phyloP scores from a whole-genome alignment of 2,113 vertebrate species.

The Phalacrocorax pelagicus region DNA sequence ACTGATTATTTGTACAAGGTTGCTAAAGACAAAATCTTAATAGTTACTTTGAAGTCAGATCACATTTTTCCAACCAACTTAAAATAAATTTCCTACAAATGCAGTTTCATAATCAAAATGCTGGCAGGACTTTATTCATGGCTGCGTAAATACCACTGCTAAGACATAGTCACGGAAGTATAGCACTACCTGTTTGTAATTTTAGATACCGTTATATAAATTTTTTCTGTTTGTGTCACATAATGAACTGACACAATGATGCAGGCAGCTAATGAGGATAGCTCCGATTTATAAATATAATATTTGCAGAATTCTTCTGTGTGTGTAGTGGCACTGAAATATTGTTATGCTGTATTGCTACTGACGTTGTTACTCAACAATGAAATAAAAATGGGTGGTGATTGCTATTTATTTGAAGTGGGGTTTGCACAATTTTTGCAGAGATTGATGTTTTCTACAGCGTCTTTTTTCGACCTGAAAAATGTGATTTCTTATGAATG shows the following conservation, averaged over 20 bases:
- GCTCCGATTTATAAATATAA: background rate
- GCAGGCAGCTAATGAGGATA: slow-evolving; percentile 26
- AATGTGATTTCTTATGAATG: background rate
- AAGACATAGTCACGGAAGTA: background rate
- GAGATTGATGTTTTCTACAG: background rate
- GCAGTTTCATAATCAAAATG: background rate
- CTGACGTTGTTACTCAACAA: slow-evolving; percentile 1
- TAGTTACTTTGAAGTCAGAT: background rate
- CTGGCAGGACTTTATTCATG: background rate
- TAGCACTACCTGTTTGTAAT: background rate
- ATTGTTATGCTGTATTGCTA: background rate
- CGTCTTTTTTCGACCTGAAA: background rate
- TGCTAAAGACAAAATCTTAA: background rate
- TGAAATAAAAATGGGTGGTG: background rate
- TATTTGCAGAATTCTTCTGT: background rate
- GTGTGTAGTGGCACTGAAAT: background rate
- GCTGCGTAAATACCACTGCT: background rate
- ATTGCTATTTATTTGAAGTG: slow-evolving; percentile 4
- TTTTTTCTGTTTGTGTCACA: background rate
- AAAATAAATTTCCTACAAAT: background rate
- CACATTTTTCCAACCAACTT: background rate
- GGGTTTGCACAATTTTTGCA: background rate
- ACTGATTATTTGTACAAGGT: background rate
- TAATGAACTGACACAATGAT: slow-evolving; percentile 33
- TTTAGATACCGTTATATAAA: background rate